These are phyloP conservation scores for Colius striatus DNA, from an alignment of 2,113 vertebrate genomes.

Conservation along the genomic window DNA sequence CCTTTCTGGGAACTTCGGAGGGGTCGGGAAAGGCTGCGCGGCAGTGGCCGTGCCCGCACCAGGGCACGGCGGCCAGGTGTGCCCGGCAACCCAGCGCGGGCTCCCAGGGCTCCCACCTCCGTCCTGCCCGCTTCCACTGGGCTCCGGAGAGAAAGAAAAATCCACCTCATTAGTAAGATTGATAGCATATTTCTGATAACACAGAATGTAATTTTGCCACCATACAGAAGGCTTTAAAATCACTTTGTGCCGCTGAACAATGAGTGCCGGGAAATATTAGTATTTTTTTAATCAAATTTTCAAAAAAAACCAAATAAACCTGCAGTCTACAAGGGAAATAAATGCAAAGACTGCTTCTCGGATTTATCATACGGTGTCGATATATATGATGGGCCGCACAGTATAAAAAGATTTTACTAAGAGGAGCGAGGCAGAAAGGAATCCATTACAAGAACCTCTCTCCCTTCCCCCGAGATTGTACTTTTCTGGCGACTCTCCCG, in stretches of 20 bases:
- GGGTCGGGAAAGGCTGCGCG: neutral
- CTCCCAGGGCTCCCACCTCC: neutral
- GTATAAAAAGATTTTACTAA: neutral
- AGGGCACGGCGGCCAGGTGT: neutral
- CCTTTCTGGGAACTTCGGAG: neutral
- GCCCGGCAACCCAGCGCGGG: neutral
- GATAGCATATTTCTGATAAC: neutral
- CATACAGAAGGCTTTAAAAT: constrained; percentile 17
- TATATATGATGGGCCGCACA: neutral
- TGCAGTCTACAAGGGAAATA: neutral
- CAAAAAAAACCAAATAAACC: neutral
- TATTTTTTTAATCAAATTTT: neutral
- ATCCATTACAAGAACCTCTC: neutral
- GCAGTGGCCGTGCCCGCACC: neutral
- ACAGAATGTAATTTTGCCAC: neutral
- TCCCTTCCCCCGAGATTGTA: neutral
- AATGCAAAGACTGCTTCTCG: neutral
- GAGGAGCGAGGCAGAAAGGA: neutral
- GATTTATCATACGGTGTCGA: neutral
- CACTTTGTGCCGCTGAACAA: constrained; percentile 15
- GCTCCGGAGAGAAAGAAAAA: neutral
- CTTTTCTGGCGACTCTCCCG: neutral
- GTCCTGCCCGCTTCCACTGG: neutral
- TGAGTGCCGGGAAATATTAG: neutral
- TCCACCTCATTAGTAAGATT: neutral